Evolutionary conservation across 2,888 invertebrate species (phyloP), one percentile per base, ranked within the genome.

Genomic region (Thyatira batis): DNA sequence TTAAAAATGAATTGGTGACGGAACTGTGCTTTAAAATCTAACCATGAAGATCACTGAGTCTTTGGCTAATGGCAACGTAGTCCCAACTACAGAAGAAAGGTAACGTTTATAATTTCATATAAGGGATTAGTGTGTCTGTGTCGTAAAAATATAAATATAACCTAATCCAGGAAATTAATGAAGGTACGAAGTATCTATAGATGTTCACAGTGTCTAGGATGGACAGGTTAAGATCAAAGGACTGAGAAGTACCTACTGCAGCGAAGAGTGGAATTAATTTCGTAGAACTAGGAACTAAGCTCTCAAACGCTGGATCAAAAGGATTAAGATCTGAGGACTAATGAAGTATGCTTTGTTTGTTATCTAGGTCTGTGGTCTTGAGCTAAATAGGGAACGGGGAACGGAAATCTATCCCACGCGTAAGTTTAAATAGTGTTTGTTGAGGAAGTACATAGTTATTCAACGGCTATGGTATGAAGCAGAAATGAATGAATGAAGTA

Each of bases 1-100:
- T 39, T 17, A n/a, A 2, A 39, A 39, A 39, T 39, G 17, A 39
- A 39, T 39, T 39, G 8, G 39, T 39, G 39, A 39, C n/a, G 17
- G 3, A 17, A 39, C 39, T 25, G 39, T 39, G 43, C 9, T 33
- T 44, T 21, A 25, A 39, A 39, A 0, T 8, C 46, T 51, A 45
- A 71, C 52, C 54, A 89, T 89, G 89, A 89, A 87, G 76, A 89
- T 89, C 46, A 87, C 82, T 44, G 87, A 87, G 60, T 65, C 81
- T 20, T 55, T 66, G 9, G 71, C 60, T 1, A 72, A 65, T 60
- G 71, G 60, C 46, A 73, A 69, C 67, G 80, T 75, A 50, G 58
- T 39, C 8, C 39, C 55, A 46, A 56, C 65, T 54, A 27, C 61
- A 45, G 63, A 75, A 56, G 82, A 82, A 67, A 79, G 77, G 82